Base-by-base conservation (phyloP, 2,113 vertebrate genomes). In the Theropithecus gelada region DNA sequence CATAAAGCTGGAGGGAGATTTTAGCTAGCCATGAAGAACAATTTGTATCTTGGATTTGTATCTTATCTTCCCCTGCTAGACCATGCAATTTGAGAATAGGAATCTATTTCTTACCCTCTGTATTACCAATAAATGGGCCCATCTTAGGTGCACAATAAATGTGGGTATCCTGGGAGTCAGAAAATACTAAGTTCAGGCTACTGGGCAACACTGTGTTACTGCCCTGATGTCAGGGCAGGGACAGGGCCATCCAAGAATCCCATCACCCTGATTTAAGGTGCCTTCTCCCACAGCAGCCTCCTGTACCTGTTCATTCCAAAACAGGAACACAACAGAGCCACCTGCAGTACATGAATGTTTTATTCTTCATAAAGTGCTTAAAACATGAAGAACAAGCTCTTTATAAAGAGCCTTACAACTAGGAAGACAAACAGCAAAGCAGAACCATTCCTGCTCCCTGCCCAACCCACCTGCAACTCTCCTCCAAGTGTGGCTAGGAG, bases 351-450 rank as follows among this genome's bases (percentile, higher is more conserved):
- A 95, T 98, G 97, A 98, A 98, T 97, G 95, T 98, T 99, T 99
- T 98, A 98, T 98, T 97, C 97, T 97, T 96, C 97, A 98, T 99
- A 98, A 99, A 99, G 98, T 99, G 98, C 98, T 98, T 84, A 93
- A 99, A 99, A 99, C 98, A 98, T 98, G 98, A 98, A 98, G 96
- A 98, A 98, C 97, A 99, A 98, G 98, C 98, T 99, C 98, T 98
- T 98, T 98, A 98, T 97, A 98, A 99, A 99, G 75, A 97, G 97
- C 52, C 52, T 97, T 79, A 98, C 98, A 98, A 98, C 98, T 97
- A 98, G 95, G 97, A 98, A 98, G 98, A 98, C 98, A 97, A 96
- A 97, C 88, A 45, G 96, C 97, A 97, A 97, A 98, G 97, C 98
- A 96, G 98, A 94, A 76, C 76, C 55, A 50, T 48, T 78, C 79